phyloP scores from a whole-genome alignment of 2,888 invertebrate genomes.

The Tridacna crocea region DNA sequence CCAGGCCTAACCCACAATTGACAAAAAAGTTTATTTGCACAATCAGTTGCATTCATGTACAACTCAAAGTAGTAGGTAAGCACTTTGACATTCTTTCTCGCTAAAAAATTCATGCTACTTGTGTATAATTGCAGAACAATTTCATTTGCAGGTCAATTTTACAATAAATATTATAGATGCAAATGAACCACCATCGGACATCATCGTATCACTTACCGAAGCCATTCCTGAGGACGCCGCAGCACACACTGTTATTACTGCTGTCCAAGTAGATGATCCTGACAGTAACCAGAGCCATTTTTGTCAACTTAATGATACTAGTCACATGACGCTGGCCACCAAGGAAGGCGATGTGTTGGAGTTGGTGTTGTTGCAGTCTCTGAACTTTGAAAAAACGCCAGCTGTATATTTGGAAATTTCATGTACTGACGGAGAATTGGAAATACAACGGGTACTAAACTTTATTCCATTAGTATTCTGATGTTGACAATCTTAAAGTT shows the following conservation, averaged over 20 bases:
- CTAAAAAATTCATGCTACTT: too few species aligned
- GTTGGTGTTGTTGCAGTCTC: slow-evolving; percentile 45
- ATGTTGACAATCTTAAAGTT: too few species aligned
- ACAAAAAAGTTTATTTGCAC: too few species aligned
- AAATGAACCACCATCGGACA: slow-evolving; percentile 68
- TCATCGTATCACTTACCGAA: slow-evolving; percentile 42
- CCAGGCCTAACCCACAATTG: too few species aligned
- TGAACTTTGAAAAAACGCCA: slow-evolving; percentile 62
- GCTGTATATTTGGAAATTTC: slow-evolving; percentile 41
- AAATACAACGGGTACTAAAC: slow-evolving; percentile 60
- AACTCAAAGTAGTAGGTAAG: too few species aligned
- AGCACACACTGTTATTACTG: slow-evolving; percentile 43
- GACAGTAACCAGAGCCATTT: slow-evolving; percentile 65
- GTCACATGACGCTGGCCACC: slow-evolving; percentile 51
- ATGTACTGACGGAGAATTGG: slow-evolving; percentile 71
- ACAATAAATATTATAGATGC: slow-evolving; percentile 62
- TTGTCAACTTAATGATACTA: slow-evolving; percentile 47
- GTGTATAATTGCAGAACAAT: too few species aligned
- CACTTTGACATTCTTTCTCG: too few species aligned
- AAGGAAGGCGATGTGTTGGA: slow-evolving; percentile 44
- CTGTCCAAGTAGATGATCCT: slow-evolving; percentile 65
- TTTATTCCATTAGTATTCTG: not conserved
- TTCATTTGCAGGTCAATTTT: slow-evolving; percentile 57
- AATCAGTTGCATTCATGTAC: too few species aligned
- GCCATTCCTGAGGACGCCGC: slow-evolving; percentile 56